Evolutionary conservation across 23 tunicate species (phyloP), one percentile per base, ranked within the genome.

Genomic region (Ciona savignyi): DNA sequence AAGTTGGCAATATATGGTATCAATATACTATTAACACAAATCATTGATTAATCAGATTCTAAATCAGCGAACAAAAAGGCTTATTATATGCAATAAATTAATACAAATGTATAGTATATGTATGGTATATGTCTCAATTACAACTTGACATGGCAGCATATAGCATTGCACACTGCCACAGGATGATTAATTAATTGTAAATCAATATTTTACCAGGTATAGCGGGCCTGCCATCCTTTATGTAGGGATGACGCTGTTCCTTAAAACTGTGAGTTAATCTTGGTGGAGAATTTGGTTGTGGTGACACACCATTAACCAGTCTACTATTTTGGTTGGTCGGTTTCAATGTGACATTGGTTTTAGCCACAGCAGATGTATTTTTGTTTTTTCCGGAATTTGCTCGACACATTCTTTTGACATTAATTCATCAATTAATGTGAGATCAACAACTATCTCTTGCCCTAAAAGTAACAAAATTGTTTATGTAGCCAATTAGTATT

Each of bases 391-490:
- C 56, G 15, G 11, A 42, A 42, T 15, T 11, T 28, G 35, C 61
- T 71, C 26, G 2, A 29, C 3, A 3, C 25, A 4, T 1, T 24
- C 26, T 15, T 23, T 33, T 3, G 60, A 20, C 68, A 75, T 35
- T 2, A 83, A 27, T 25, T 71, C 68, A 67, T 87, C 94, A 70
- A 87, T 81, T 24, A 87, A 49, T 9, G 77, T 87, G 23, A 87
- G 49, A 33, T 87, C 94, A 60, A 87, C 66, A 27, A 87, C 15
- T 87, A 68, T 80, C 94, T 29, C 32, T 22, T 27, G 85, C 75
- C 6, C 78, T 75, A 61, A 22, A 65, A n/a, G n/a, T n/a, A n/a
- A n/a, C n/a, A n/a, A n/a, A n/a, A n/a, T n/a, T n/a, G n/a, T n/a
- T n/a, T n/a, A n/a, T n/a, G n/a, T n/a, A n/a, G n/a, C n/a, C n/a